Evolutionary conservation across 2,797 vertebrate genomes (phyloP).

Genomic region (Rhabdophis nuchalis): DNA sequence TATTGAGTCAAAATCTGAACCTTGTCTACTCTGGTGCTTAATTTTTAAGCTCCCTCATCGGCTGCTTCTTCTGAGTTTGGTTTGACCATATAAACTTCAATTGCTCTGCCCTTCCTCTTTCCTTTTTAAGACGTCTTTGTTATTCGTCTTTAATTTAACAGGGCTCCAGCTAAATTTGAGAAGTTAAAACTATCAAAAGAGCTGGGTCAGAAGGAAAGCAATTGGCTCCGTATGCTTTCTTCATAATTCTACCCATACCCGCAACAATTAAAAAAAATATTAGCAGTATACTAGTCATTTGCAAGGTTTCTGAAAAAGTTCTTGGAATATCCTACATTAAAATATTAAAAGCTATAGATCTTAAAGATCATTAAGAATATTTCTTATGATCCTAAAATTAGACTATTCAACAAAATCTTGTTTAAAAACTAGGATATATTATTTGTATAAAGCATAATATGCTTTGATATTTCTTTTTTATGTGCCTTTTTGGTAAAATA

Average conservation of each 20-base stretch:
- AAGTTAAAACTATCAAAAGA: background rate
- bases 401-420: background rate
- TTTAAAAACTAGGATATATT: background rate
- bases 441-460: background rate
- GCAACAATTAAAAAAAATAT: background rate
- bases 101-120: background rate
- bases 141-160: background rate
- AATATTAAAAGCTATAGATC: background rate
- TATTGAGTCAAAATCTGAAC: background rate
- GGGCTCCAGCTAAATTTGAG: background rate
- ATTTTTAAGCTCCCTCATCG: background rate
- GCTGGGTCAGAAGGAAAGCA: background rate
- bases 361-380: background rate
- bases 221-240: background rate
- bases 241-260: background rate
- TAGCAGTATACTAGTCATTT: background rate
- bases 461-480: background rate
- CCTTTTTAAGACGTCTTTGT: background rate
- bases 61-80: background rate
- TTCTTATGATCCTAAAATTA: background rate
- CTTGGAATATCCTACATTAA: background rate
- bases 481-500: background rate
- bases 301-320: background rate
- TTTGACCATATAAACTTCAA: background rate
- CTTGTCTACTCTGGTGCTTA: background rate